Evolutionary conservation across 2,797 vertebrate species (phyloP).

Genomic region (Paguma larvata): DNA sequence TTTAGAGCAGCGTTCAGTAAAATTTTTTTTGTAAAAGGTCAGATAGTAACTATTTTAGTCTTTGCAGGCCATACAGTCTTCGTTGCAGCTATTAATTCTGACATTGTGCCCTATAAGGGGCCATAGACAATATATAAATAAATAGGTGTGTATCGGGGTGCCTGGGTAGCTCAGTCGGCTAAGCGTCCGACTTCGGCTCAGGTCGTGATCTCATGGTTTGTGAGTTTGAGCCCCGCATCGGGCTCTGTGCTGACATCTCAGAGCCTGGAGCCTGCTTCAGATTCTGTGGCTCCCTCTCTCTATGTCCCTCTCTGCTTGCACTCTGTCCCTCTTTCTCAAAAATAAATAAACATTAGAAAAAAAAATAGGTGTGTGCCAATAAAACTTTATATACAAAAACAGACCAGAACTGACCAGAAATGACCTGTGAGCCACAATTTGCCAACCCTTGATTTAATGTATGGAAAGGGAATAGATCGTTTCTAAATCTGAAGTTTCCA

Average conservation of each 20-base stretch:
- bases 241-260: too few relatives aligned
- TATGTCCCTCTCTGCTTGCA: too few relatives aligned
- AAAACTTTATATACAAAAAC: conserved; percentile 2
- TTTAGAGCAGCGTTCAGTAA: not conserved
- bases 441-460: not conserved
- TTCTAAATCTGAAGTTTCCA: conserved; percentile 51
- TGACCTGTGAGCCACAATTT: not conserved
- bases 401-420: not conserved
- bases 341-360: too few relatives aligned
- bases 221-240: too few relatives aligned
- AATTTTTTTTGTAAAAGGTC: not conserved
- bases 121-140: not conserved
- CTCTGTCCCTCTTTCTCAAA: too few relatives aligned
- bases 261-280: too few relatives aligned
- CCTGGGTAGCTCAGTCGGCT: too few relatives aligned
- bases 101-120: not conserved
- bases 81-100: not conserved
- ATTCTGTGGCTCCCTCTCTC: too few relatives aligned
- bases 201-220: too few relatives aligned
- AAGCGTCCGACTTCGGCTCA: too few relatives aligned
- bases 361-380: not conserved
- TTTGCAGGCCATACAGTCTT: not conserved
- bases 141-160: not conserved
- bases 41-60: not conserved
- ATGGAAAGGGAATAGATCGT: not conserved